phyloP scores from a whole-genome alignment of 2,888 invertebrate species.

The Oeneis ivallda region DNA sequence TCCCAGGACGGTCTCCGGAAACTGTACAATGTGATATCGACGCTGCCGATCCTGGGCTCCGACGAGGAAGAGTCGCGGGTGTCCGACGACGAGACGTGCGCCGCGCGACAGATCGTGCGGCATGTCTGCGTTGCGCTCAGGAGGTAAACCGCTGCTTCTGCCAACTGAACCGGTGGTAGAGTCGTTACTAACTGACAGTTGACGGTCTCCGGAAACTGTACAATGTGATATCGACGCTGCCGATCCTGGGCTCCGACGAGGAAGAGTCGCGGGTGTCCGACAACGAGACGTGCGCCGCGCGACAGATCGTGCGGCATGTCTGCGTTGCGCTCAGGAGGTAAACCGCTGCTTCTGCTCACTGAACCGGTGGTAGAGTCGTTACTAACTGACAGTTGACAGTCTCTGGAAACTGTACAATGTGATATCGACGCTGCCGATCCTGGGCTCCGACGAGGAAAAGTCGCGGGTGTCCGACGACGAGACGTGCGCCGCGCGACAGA shows the following conservation, averaged over 20 bases:
- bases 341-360: too few species aligned
- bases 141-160: constrained; percentile 58
- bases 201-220: constrained; percentile 89
- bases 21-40: constrained; percentile 95
- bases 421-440: too few species aligned
- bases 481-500: too few species aligned
- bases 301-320: constrained; percentile 95
- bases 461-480: too few species aligned
- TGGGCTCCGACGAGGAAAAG: too few species aligned
- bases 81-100: constrained; percentile 93
- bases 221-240: constrained; percentile 95
- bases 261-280: constrained; percentile 82
- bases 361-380: too few species aligned
- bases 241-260: constrained; percentile 90
- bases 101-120: constrained; percentile 93
- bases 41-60: constrained; percentile 91
- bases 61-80: constrained; percentile 82
- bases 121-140: constrained; percentile 95
- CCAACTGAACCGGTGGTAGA: too few species aligned
- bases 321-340: constrained; percentile 91
- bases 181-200: too few species aligned
- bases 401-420: too few species aligned
- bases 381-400: too few species aligned
- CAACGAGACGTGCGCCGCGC: constrained; percentile 93
- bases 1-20: constrained; percentile 94